phyloP scores from a whole-genome alignment of 1,140 invertebrate genomes.

The Hetaerina americana region DNA sequence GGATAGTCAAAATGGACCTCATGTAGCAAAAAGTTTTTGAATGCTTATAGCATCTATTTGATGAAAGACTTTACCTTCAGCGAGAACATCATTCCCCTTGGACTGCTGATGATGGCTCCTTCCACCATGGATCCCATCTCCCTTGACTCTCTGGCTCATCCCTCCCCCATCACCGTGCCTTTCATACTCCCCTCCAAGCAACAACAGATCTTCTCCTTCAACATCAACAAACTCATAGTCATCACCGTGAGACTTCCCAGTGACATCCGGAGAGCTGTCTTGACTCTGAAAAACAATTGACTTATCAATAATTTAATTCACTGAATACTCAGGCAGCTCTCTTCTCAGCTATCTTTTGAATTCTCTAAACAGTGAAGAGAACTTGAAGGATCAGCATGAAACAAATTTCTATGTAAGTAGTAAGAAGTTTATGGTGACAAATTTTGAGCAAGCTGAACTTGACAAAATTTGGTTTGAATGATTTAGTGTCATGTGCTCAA shows the following conservation, averaged over 20 bases:
- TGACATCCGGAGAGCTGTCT: conserved; percentile 42
- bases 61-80: conserved; percentile 35
- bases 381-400: too few species aligned
- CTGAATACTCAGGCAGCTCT: too few species aligned
- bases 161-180: not conserved
- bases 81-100: conserved; percentile 34
- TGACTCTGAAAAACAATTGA: conserved; percentile 31
- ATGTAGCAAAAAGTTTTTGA: too few species aligned
- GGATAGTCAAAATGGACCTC: too few species aligned
- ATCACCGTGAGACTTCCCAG: conserved; percentile 34
- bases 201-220: conserved; percentile 34
- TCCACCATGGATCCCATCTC: not conserved
- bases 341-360: conserved; percentile 3
- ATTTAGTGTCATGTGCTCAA: too few species aligned
- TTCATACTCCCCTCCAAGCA: not conserved
- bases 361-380: not conserved
- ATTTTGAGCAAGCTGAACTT: too few species aligned
- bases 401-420: too few species aligned
- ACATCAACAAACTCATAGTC: conserved; percentile 60
- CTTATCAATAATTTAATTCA: not conserved
- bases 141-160: not conserved
- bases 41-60: too few species aligned
- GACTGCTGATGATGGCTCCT: conserved; percentile 23
- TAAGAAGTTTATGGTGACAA: too few species aligned
- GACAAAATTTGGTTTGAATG: too few species aligned